Base-by-base conservation (phyloP, 2,113 vertebrate genomes). In the Microtus oregoni region DNA sequence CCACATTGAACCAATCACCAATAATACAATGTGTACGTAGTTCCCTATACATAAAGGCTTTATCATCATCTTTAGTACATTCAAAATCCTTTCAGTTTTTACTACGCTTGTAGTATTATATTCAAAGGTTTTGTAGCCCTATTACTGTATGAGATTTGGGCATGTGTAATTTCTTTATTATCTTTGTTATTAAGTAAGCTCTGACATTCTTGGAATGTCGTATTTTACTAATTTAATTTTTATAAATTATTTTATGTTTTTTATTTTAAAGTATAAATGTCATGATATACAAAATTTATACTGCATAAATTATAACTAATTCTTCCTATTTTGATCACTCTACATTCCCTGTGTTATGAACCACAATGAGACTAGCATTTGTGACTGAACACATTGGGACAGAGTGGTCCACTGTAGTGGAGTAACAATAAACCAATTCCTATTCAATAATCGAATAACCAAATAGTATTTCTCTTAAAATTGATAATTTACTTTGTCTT, bases 191-290 rank as follows among this genome's bases (percentile, higher is more conserved):
- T 70, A 79, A 24, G 17, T 94, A 58, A 7, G 15, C 35, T 13
- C 86, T 30, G 68, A 73, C 61, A 68, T 10, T 41, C 47, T 82
- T 92, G 7, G 26, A 89, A 73, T 68, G 3, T 90, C 32, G 82
- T 41, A 76, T 67, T 70, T 61, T 79, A 58, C 72, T 92, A 86
- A 58, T 72, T 92, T 52, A 92, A 68, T 68, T 22, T 86, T 86
- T 86, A 35, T 35, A 50, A 68, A 86, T 50, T 50, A 44, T 70
- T 77, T 78, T 77, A 92, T 55, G 28, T 63, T 61, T 61, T 85
- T 1, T 50, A 82, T 82, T 38, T 70, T 47, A 72, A 41, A 58
- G 44, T 58, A 82, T 17, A 52, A 12, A 70, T 91, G 61, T 55
- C 67, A 15, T 20, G 5, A 38, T 68, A 13, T 85, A 50, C 52